Evolutionary conservation across 2,888 invertebrate genomes (phyloP), one percentile per base, ranked within the genome.

Genomic region (Nyleta sp.): DNA sequence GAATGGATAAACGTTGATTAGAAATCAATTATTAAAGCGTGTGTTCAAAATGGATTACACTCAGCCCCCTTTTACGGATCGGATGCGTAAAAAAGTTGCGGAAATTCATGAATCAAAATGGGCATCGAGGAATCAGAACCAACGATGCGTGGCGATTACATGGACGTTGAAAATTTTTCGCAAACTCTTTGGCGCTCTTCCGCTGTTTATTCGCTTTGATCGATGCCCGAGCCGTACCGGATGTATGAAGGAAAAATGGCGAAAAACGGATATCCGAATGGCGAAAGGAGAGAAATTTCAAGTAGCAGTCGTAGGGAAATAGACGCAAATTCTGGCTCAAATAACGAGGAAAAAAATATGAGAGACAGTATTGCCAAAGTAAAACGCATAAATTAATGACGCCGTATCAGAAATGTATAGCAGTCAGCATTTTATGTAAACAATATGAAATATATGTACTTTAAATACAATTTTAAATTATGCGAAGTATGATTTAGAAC

Each of bases 131-230:
- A 74, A 70, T 74, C 78, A 71, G 64, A 78, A 52, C 48, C 74
- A 74, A 75, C 64, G 78, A 74, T 60, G 65, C 73, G 59, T 62
- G 20, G 22, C 57, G 65, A 74, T 74, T 74, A 78, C 60, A 65
- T 79, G 46, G 62, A 75, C 71, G 74, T 62, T 75, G 71, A 73
- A 73, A 74, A 71, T 79, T 79, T 72, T 78, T 71, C 78, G 60
- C 65, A 73, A 78, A 72, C 79, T 79, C 67, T 67, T 80, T 74
- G 67, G 72, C 81, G 80, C 75, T 81, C 83, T 81, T 81, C 73
- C 82, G 82, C 82, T 87, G 86, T 89, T 87, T 86, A 84, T 85
- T 80, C 80, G 81, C 62, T 78, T 83, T 87, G 88, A 88, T 86
- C 82, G 83, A 88, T 83, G 85, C 80, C 73, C 79, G 81, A 83